These are phyloP conservation scores for Hermetia illucens DNA, from an alignment of 1,140 invertebrate genomes.

Conservation along the genomic window DNA sequence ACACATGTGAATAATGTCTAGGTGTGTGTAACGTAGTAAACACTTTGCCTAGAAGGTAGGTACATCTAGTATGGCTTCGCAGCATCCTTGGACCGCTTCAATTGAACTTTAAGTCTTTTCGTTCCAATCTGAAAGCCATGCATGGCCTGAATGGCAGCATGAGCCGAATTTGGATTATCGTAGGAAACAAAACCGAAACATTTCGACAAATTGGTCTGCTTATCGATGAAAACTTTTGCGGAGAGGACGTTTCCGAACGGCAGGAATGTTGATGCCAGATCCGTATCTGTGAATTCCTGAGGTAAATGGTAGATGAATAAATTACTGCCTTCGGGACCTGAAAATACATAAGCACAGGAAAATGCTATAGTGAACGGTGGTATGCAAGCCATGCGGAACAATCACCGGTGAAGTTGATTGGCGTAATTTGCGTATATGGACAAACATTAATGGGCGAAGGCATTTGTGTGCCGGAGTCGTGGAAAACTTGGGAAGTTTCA, in stretches of 20 bases:
- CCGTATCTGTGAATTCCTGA: conserved; percentile 91
- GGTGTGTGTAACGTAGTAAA: too few relatives aligned
- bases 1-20: too few relatives aligned
- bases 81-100: conserved; percentile 88
- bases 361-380: too few relatives aligned
- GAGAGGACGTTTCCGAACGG: conserved; percentile 95
- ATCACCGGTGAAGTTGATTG: too few relatives aligned
- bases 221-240: conserved; percentile 99
- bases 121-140: conserved; percentile 96
- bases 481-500: too few relatives aligned
- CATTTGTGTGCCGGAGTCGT: too few relatives aligned
- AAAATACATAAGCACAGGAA: conserved; percentile 9
- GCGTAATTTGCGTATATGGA: too few relatives aligned
- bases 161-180: conserved; percentile 83
- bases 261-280: conserved; percentile 87
- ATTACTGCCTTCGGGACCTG: conserved; percentile 91
- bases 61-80: conserved; percentile 62
- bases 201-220: conserved; percentile 95
- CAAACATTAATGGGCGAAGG: too few relatives aligned
- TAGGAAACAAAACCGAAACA: conserved; percentile 99
- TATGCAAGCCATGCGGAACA: too few relatives aligned
- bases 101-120: conserved; percentile 93
- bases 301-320: conserved; percentile 98
- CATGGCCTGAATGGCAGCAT: conserved; percentile 91
- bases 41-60: too few relatives aligned